Conservation (phyloP, 2,888 invertebrate genomes). For the Lamproptera curius region DNA sequence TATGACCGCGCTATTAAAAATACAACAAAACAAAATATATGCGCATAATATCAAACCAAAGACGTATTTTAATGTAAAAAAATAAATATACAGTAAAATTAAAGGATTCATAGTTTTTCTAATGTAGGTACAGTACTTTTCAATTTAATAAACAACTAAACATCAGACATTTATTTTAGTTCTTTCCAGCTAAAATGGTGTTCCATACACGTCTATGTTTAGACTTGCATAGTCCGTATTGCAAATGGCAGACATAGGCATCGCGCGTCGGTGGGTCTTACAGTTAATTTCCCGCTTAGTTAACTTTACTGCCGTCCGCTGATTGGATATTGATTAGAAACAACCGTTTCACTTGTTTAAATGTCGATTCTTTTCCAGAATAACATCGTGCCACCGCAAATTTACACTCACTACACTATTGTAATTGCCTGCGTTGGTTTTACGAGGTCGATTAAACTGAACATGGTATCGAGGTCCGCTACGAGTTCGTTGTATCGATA, state of each 20-base stretch:
- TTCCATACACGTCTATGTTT: background rate
- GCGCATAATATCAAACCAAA: background rate
- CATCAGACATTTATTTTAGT: too few relatives aligned
- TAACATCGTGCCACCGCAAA: slow-evolving; percentile 64
- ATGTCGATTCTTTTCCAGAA: slow-evolving; percentile 64
- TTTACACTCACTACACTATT: slow-evolving; percentile 70
- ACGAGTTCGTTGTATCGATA: too few relatives aligned
- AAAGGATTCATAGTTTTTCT: too few relatives aligned
- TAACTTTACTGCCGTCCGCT: slow-evolving; percentile 67
- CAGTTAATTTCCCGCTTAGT: slow-evolving; percentile 76
- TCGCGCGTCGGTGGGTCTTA: slow-evolving; percentile 35
- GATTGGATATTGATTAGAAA: slow-evolving; percentile 77
- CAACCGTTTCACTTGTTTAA: slow-evolving; percentile 62
- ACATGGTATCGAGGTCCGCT: too few relatives aligned
- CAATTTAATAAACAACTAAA: too few relatives aligned
- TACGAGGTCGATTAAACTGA: slow-evolving; percentile 68
- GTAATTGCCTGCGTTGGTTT: slow-evolving; percentile 64
- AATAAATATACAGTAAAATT: too few relatives aligned
- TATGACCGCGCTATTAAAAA: too few relatives aligned
- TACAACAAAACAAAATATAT: background rate
- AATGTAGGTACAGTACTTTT: too few relatives aligned
- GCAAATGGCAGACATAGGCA: slow-evolving; percentile 18
- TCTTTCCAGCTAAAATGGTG: too few relatives aligned
- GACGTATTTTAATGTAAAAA: background rate
- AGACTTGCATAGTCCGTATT: background rate